Percentiles rank a stretch among this genome's conserved stretches.
phyloP scores from a whole-genome alignment of 2,888 invertebrate species.

The Tuberolachnus salignus region DNA sequence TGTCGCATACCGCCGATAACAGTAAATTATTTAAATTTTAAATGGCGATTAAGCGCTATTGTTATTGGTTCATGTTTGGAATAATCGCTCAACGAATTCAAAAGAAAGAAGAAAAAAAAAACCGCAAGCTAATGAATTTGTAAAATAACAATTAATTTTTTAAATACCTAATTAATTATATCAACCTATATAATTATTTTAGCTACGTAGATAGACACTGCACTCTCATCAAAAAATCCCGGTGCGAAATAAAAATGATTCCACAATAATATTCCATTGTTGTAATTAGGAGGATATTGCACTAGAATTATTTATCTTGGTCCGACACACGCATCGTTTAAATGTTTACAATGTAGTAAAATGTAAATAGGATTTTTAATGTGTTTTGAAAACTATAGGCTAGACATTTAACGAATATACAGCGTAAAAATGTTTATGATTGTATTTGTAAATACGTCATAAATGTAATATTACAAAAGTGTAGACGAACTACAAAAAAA shows the following conservation, averaged over 20 bases:
- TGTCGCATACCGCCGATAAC: neutral
- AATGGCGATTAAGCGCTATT: neutral
- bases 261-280: neutral
- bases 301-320: neutral
- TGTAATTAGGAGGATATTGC: neutral
- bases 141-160: neutral
- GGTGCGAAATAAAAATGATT: no score
- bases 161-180: neutral
- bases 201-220: no score
- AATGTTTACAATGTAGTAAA: no score
- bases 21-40: neutral
- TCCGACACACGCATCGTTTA: neutral
- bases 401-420: no score
- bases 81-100: neutral
- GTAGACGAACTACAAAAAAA: no score
- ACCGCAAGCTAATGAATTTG: neutral
- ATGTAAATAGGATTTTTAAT: no score
- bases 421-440: no score
- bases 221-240: no score
- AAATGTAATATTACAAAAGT: no score
- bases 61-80: neutral
- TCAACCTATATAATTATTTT: neutral
- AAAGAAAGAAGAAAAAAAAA: neutral
- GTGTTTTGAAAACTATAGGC: no score
- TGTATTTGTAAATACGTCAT: no score